Evolutionary conservation across 2,888 invertebrate species (phyloP).

Genomic region (Chironomus riparius): DNA sequence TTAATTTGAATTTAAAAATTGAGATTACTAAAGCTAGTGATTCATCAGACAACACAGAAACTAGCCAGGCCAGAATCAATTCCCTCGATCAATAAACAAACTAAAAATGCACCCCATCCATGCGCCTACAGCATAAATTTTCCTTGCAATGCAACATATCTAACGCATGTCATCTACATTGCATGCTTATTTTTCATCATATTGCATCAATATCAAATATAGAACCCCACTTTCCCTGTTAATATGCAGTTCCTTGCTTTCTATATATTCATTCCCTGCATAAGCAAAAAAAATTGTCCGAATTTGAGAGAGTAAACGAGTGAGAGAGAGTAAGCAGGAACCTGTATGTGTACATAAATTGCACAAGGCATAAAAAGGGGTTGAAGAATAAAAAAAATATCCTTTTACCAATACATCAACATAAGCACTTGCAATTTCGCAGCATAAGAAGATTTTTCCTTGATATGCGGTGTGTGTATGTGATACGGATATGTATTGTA

Average conservation of each 20-base stretch:
- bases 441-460: background rate
- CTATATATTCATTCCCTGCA: background rate
- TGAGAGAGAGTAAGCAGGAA: background rate
- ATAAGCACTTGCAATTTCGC: constrained; percentile 11
- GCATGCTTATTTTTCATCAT: background rate
- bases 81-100: no score
- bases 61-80: no score
- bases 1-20: no score
- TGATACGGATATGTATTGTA: background rate
- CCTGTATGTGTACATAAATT: constrained; percentile 1
- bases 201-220: background rate
- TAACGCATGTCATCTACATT: background rate
- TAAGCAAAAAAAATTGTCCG: no score
- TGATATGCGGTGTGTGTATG: background rate
- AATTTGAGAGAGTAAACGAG: background rate
- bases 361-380: constrained; percentile 3
- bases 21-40: no score
- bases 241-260: background rate
- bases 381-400: background rate
- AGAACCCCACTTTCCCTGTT: constrained; percentile 15
- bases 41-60: no score
- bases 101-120: background rate
- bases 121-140: background rate
- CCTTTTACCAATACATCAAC: background rate
- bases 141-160: constrained; percentile 1